Evolutionary conservation across 2,888 invertebrate species (phyloP), one percentile per base, ranked within the genome.

Genomic region (Cecidostiba fungosa): DNA sequence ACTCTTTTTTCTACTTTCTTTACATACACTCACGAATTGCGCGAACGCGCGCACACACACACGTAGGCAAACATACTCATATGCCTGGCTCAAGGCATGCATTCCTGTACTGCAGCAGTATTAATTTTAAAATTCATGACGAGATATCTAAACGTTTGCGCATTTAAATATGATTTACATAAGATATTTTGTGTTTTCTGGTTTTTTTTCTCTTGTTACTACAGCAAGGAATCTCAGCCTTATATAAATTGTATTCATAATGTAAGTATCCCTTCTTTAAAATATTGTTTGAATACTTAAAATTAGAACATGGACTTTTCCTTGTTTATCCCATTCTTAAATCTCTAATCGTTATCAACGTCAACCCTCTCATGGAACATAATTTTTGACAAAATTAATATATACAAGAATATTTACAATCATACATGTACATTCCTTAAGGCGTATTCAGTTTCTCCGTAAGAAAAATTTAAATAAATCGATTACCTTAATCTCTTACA

Each of bases 351-450:
- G 85, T 88, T 89, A 88, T 89, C 76, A 89, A 89, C 88, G 84
- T 85, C 78, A n/a, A 88, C 76, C 84, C 26, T 77, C 39, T 66
- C 47, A 70, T 59, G 84, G 87, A 90, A 89, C 88, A 87, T 89
- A 87, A 87, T 85, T 88, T 88, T 79, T 82, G 85, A 84, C 72
- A 87, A 87, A 82, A 81, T 79, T 85, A 87, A 77, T 91, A 91
- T 91, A 89, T 92, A 91, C 91, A 91, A 89, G 86, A 89, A 88
- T 91, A 91, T 91, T 90, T 91, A 91, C 91, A 91, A 84, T 89
- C 73, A 59, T 89, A 88, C 89, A 90, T 91, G 88, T 91, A 91
- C 90, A 91, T 88, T 80, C 50, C 74, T 77, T 81, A 82, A 81
- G 80, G 50, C 85, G 47, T 74, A 78, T 79, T 89, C 73, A 87